phyloP scores from a whole-genome alignment of 1,140 invertebrate species.

The Acromyrmex heyeri region DNA sequence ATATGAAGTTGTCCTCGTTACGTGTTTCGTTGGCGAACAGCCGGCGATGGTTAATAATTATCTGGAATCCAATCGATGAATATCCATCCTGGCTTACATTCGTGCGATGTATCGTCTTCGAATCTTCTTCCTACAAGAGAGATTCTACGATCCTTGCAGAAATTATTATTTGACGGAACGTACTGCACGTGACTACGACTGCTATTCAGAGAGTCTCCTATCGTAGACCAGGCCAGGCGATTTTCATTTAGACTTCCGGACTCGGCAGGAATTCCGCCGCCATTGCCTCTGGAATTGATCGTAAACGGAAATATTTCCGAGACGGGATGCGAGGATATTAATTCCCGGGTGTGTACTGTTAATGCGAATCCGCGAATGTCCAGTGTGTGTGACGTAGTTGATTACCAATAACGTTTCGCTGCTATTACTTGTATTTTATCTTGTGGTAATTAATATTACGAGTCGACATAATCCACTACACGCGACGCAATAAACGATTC shows the following conservation, averaged over 20 bases:
- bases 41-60: background rate
- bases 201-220: background rate
- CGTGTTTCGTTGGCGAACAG: background rate
- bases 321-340: slow-evolving; percentile 51
- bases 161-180: slow-evolving; percentile 14
- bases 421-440: slow-evolving; percentile 34
- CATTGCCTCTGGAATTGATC: slow-evolving; percentile 63
- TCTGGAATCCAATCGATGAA: background rate
- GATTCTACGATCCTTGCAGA: slow-evolving; percentile 1
- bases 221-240: slow-evolving; percentile 3
- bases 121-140: slow-evolving; percentile 20
- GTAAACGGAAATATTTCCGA: slow-evolving; percentile 60
- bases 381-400: background rate
- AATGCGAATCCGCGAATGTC: slow-evolving; percentile 26
- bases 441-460: slow-evolving; percentile 51
- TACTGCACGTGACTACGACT: slow-evolving; percentile 39
- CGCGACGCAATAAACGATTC: slow-evolving; percentile 16
- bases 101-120: slow-evolving; percentile 9
- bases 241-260: slow-evolving; percentile 67
- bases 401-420: slow-evolving; percentile 20
- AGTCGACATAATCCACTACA: slow-evolving; percentile 23
- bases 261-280: slow-evolving; percentile 53
- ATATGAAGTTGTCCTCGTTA: background rate
- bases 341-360: slow-evolving; percentile 32
- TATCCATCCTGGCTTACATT: background rate